phyloP scores from a whole-genome alignment of 2,113 vertebrate genomes.

The Burhinus oedicnemus region DNA sequence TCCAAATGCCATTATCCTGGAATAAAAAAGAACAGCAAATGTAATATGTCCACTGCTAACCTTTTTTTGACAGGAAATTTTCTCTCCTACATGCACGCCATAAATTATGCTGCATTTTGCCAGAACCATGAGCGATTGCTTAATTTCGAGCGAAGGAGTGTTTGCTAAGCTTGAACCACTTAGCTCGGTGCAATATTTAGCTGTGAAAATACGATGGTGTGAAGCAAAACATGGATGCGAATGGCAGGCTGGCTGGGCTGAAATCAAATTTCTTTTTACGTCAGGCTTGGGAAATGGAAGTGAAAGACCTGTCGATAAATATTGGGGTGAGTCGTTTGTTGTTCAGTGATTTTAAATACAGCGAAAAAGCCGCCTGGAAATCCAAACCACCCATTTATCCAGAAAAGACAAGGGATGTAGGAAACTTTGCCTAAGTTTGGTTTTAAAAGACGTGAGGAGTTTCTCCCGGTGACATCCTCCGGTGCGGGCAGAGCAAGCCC shows the following conservation, averaged over 20 bases:
- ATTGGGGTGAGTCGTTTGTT: rapidly evolving
- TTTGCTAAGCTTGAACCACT: slow-evolving; percentile 16
- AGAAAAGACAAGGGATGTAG: not conserved
- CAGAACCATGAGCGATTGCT: slow-evolving; percentile 48
- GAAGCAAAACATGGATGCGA: not conserved
- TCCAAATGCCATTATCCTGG: slow-evolving; percentile 89
- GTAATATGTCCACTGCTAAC: slow-evolving; percentile 86
- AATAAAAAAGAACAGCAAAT: slow-evolving; percentile 86
- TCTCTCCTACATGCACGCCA: slow-evolving; percentile 43
- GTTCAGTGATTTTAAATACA: not conserved
- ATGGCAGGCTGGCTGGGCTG: not conserved
- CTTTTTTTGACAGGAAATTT: slow-evolving; percentile 80
- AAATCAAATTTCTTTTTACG: not conserved
- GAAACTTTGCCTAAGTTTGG: not conserved
- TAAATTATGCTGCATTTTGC: slow-evolving; percentile 74
- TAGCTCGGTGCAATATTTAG: not conserved
- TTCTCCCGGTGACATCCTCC: not conserved
- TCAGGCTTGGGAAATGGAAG: not conserved
- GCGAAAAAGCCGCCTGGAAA: not conserved
- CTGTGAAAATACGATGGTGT: not conserved
- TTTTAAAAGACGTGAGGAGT: not conserved
- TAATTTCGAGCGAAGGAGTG: slow-evolving; percentile 28
- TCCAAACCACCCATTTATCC: not conserved
- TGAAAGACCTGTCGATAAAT: not conserved
- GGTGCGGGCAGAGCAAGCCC: not conserved